Base-by-base conservation (phyloP, 1,140 invertebrate species). In the Rhyzopertha dominica region DNA sequence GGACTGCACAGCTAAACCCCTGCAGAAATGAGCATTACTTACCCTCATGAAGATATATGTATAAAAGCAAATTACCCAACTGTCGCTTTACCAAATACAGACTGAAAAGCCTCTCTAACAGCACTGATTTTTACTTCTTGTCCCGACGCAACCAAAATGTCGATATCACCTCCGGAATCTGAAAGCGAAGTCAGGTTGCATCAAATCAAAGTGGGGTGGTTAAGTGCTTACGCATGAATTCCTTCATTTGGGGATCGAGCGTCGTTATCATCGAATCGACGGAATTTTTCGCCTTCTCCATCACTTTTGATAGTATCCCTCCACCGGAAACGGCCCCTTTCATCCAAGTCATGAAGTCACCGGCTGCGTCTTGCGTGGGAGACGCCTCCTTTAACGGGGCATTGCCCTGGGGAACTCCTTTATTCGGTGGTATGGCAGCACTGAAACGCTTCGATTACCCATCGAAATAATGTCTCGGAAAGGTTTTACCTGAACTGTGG, bases 221-320 rank as follows among this genome's bases (percentile, higher is more conserved):
- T 34, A 22, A 42, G 2, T 38, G 46, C 52, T 78, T 75, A 91
- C 87, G 79, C 50, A 90, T 80, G 65, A 87, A 84, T 70, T 90
- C 85, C 62, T 82, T 85, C 89, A 93, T 91, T 65, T 90, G 87
- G 13, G 89, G 89, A 69, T 93, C 89, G 7, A 93, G 69, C 12
- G 87, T 91, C 12, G 87, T 91, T 23, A 93, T 90, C 74, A 93
- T 83, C 1, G 82, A 81, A 61, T 90, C 87, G 0, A 91, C 81
- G 7, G 85, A 88, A 62, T 72, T 87, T 69, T 87, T 89, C 0
- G 87, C 87, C 61, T 86, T 88, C 58, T 90, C 87, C 4, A 81
- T 78, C 35, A 85, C 77, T 70, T 78, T 83, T 10, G 54, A 60
- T 16, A 61, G 29, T 13, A 67, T 54, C 4, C 61, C 57, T 26